Percentiles rank a stretch among this genome's conserved stretches.
Conservation (phyloP, 2,888 invertebrate genomes). For the Neocrepidodera transversa region DNA sequence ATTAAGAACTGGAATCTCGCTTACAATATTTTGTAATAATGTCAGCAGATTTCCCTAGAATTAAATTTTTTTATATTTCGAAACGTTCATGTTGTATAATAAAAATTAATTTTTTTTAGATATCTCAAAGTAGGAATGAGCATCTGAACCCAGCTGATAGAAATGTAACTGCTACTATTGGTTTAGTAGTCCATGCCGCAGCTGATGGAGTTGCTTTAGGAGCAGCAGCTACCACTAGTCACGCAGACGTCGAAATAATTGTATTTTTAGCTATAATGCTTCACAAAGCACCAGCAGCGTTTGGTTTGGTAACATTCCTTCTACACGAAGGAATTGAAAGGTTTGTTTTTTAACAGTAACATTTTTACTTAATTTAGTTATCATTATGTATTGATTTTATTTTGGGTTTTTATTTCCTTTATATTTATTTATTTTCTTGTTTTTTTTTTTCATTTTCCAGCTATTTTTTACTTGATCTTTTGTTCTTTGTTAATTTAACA, state of each 20-base stretch:
- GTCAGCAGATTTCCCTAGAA: too few species aligned
- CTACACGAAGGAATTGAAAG: conserved; percentile 94
- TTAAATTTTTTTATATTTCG: too few species aligned
- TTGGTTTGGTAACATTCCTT: conserved; percentile 97
- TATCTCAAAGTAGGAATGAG: conserved; percentile 66
- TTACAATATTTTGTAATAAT: too few species aligned
- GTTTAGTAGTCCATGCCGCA: conserved; percentile 97
- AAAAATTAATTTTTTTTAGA: conserved; percentile 49
- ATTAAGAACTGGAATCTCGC: too few species aligned
- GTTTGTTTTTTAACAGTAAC: conserved; percentile 51
- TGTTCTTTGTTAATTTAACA: too few species aligned
- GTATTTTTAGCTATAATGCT: conserved; percentile 99
- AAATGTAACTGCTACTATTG: conserved; percentile 93
- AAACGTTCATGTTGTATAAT: too few species aligned
- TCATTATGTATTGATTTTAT: too few species aligned
- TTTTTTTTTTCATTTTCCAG: too few species aligned
- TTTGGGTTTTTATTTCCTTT: too few species aligned
- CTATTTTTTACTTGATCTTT: too few species aligned
- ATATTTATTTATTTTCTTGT: too few species aligned
- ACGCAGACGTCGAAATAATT: conserved; percentile 95
- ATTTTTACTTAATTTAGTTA: too few species aligned
- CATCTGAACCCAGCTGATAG: conserved; percentile 69
- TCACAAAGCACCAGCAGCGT: conserved; percentile 99
- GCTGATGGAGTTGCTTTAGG: conserved; percentile 98
- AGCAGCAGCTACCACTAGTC: conserved; percentile 96